Conservation (phyloP, 2,113 vertebrate genomes). For the Nicator chloris region DNA sequence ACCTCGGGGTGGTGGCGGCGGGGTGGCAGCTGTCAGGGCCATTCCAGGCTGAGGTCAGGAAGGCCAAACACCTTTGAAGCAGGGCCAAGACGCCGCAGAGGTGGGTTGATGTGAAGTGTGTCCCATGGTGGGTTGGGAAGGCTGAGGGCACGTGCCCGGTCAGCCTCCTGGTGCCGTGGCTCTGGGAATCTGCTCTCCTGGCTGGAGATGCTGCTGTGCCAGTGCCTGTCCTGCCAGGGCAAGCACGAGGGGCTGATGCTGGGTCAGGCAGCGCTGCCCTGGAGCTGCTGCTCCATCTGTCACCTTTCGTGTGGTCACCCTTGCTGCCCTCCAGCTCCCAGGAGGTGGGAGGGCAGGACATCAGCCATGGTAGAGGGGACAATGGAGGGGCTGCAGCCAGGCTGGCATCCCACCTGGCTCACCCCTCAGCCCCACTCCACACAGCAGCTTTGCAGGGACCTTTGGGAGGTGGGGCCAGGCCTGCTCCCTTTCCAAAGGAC, state of each 20-base stretch:
- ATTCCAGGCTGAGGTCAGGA: neutral
- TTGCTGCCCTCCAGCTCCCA: neutral
- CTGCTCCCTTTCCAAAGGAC: neutral
- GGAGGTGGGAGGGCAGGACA: neutral
- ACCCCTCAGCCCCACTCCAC: neutral
- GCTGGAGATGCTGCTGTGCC: neutral
- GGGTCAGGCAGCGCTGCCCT: neutral
- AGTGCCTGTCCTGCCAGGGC: neutral
- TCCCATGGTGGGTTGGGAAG: neutral
- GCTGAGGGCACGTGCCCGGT: accelerated
- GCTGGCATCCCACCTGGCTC: neutral
- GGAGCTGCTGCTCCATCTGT: neutral
- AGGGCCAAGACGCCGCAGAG: neutral
- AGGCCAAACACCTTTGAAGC: neutral
- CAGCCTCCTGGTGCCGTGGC: accelerated
- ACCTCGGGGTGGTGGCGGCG: neutral
- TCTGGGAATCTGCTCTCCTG: neutral
- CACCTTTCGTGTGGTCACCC: neutral
- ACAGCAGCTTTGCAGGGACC: neutral
- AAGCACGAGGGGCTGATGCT: accelerated
- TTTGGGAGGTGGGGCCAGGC: neutral
- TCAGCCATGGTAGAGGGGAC: too few relatives aligned
- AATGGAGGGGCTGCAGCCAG: neutral
- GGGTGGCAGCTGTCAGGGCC: neutral
- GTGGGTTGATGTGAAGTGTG: neutral